A percentile compares a stretch with the other conserved stretches of the same genome.
phyloP scores from a whole-genome alignment of 2,888 invertebrate species.

The Petrophora chlorosata region DNA sequence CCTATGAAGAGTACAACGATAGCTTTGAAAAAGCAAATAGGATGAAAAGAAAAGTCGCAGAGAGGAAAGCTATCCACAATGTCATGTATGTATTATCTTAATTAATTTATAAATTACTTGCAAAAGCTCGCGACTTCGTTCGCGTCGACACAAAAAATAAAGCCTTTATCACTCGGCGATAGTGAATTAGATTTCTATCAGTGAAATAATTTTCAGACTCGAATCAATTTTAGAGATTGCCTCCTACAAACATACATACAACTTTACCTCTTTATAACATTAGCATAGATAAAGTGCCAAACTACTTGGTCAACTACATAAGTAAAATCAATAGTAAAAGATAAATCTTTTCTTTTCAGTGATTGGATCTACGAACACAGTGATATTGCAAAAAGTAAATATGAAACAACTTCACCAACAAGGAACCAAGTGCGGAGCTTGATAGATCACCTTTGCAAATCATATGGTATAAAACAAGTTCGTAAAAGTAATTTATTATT shows the following conservation, averaged over 20 bases:
- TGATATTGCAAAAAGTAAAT: slow-evolving; percentile 86
- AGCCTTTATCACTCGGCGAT: too few relatives aligned
- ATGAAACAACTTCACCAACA: slow-evolving; percentile 86
- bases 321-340: background rate
- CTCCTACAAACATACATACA: too few relatives aligned
- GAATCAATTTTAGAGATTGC: too few relatives aligned
- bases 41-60: slow-evolving; percentile 68
- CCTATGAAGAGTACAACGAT: slow-evolving; percentile 62
- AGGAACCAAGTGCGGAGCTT: slow-evolving; percentile 90
- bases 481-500: slow-evolving; percentile 52
- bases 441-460: slow-evolving; percentile 82
- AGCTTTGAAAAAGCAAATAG: slow-evolving; percentile 64
- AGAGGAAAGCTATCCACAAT: slow-evolving; percentile 64
- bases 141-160: too few relatives aligned
- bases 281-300: too few relatives aligned
- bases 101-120: background rate
- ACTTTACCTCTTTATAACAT: too few relatives aligned
- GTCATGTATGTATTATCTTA: slow-evolving; percentile 60
- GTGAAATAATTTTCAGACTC: too few relatives aligned
- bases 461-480: slow-evolving; percentile 82
- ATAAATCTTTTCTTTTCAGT: slow-evolving; percentile 62
- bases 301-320: background rate
- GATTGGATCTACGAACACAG: slow-evolving; percentile 90
- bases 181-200: too few relatives aligned
- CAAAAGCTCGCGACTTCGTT: too few relatives aligned